phyloP scores from a whole-genome alignment of 2,113 vertebrate species.

The Noctilio leporinus region DNA sequence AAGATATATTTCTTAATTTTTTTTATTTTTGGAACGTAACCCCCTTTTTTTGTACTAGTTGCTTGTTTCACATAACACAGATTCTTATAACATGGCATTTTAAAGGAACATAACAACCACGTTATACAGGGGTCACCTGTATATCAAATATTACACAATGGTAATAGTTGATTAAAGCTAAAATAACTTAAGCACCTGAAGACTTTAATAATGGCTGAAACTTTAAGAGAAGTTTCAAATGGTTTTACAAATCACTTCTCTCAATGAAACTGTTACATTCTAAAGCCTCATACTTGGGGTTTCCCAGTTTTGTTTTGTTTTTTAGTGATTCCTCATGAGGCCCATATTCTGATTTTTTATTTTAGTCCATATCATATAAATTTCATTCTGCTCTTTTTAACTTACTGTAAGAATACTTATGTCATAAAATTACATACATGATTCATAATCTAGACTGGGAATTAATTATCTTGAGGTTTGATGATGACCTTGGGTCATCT shows the following conservation, averaged over 20 bases:
- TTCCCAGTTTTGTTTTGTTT: not conserved
- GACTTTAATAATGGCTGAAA: not conserved
- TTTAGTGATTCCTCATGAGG: not conserved
- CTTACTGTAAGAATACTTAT: not conserved
- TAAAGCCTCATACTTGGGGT: not conserved
- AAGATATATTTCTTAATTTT: too few species aligned
- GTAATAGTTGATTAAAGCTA: not conserved
- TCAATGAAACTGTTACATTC: conserved; percentile 31
- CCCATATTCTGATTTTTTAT: not conserved
- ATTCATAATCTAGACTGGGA: not conserved
- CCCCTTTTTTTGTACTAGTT: too few species aligned
- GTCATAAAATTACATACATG: not conserved
- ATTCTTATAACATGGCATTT: too few species aligned
- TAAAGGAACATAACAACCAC: too few species aligned
- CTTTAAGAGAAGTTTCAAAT: not conserved
- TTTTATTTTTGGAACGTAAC: too few species aligned
- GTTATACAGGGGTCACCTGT: too few species aligned
- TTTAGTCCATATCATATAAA: not conserved
- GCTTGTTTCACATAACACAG: too few species aligned
- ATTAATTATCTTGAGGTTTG: not conserved
- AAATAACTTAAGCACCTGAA: not conserved
- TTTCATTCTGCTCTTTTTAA: conserved; percentile 16
- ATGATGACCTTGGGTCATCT: not conserved
- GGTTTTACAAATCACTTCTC: conserved; percentile 41
- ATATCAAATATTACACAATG: not conserved